phyloP scores from a whole-genome alignment of 2,113 vertebrate species.

The Craseonycteris thonglongyai region DNA sequence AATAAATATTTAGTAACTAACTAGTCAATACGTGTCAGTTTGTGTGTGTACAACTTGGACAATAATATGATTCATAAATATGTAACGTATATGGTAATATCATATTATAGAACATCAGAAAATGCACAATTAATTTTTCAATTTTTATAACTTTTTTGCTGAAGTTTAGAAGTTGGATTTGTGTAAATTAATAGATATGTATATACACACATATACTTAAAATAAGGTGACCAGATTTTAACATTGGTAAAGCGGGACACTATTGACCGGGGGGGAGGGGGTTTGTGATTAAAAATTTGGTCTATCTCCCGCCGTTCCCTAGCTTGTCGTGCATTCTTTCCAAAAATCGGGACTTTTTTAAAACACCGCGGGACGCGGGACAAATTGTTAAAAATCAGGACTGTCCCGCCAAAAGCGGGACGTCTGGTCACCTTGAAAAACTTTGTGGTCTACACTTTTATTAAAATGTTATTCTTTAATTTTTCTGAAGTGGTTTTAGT shows the following conservation, averaged over 20 bases:
- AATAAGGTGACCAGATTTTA: too few species aligned
- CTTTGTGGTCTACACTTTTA: neutral
- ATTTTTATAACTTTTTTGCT: neutral
- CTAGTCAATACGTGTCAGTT: neutral
- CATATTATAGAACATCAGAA: neutral
- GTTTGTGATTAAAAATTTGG: too few species aligned
- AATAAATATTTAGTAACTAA: neutral
- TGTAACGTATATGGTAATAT: neutral
- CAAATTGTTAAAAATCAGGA: too few species aligned
- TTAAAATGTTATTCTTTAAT: neutral
- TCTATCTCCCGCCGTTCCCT: too few species aligned
- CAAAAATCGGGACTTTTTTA: too few species aligned
- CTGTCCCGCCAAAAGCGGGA: too few species aligned
- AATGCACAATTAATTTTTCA: neutral
- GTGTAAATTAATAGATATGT: neutral
- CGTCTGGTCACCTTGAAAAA: too few species aligned
- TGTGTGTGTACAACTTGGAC: neutral
- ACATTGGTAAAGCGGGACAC: too few species aligned
- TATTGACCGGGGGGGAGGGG: too few species aligned
- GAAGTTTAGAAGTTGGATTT: neutral
- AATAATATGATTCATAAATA: neutral
- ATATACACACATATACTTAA: too few species aligned
- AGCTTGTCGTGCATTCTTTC: too few species aligned
- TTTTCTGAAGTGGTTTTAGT: neutral
- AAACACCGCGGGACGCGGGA: too few species aligned